phyloP scores from a whole-genome alignment of 2,797 vertebrate species.

The Allobates femoralis region DNA sequence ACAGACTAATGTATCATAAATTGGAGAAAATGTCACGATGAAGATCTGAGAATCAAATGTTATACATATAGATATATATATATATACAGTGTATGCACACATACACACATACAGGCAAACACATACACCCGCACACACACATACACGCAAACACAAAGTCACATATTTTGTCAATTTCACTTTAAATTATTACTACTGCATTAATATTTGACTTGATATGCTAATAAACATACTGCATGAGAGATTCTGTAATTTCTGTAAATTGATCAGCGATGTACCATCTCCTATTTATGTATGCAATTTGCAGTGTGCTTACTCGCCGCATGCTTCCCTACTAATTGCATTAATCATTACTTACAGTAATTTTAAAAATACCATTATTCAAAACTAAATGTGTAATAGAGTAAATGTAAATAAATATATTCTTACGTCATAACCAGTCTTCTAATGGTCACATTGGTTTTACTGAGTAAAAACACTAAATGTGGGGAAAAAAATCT shows the following conservation, averaged over 20 bases:
- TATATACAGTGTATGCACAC: background rate
- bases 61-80: background rate
- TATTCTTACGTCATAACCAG: background rate
- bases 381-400: background rate
- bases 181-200: background rate
- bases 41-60: background rate
- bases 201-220: background rate
- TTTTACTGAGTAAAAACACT: background rate
- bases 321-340: background rate
- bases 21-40: slow-evolving; percentile 5
- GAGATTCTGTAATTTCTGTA: background rate
- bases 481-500: background rate
- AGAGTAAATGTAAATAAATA: background rate
- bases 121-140: no score
- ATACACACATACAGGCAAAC: background rate
- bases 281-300: background rate
- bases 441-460: background rate
- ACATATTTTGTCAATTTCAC: background rate
- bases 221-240: background rate
- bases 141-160: no score
- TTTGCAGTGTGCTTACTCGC: background rate
- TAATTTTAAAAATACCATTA: background rate
- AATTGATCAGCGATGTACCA: background rate
- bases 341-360: background rate
- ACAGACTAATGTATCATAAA: background rate